phyloP scores from a whole-genome alignment of 2,113 vertebrate genomes.

The human region GRCh38 chr11:41011501-41012000 shows the following conservation, averaged over 20 bases:
- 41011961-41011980: background rate
- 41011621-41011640: background rate
- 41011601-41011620: background rate
- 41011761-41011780: background rate
- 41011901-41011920: too few species aligned
- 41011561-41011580: background rate
- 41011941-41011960: background rate
- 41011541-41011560: background rate
- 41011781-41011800: background rate
- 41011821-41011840: too few species aligned
- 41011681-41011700: background rate
- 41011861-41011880: too few species aligned
- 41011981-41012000: background rate
- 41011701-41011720: background rate
- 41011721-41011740: background rate
- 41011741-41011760: background rate
- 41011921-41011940: too few species aligned
- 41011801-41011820: background rate
- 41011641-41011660: background rate
- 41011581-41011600: background rate
- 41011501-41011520: conserved; percentile 38
- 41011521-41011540: conserved; percentile 10
- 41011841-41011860: too few species aligned
- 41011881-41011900: too few species aligned
- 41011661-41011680: too few species aligned